Conservation (phyloP, 2,113 vertebrate genomes). For the Lanius ludovicianus region DNA sequence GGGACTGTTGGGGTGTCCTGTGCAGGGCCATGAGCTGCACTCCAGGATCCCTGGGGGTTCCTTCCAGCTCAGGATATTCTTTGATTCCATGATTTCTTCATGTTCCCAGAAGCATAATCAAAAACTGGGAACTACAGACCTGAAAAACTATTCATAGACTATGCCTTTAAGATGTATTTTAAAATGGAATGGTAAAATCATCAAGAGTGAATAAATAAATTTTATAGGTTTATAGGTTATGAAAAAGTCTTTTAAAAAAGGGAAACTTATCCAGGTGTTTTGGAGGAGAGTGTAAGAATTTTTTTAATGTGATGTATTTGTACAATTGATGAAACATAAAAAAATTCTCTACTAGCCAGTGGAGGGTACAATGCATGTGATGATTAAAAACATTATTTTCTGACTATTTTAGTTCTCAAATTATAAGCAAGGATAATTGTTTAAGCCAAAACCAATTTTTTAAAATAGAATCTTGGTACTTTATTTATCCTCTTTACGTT, state of each 20-base stretch:
- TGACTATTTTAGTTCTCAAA: not conserved
- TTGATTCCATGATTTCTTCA: not conserved
- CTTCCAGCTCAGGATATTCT: not conserved
- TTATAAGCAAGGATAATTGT: not conserved
- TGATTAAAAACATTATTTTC: not conserved
- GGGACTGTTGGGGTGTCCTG: not conserved
- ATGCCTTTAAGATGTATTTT: not conserved
- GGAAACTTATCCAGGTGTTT: not conserved
- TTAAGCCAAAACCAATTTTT: not conserved
- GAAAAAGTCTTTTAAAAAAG: not conserved
- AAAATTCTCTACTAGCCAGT: not conserved
- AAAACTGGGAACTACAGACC: not conserved
- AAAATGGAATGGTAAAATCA: not conserved
- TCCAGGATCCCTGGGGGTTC: too few species aligned
- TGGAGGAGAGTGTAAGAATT: not conserved
- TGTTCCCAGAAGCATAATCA: not conserved
- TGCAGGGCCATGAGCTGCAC: not conserved
- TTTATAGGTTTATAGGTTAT: not conserved
- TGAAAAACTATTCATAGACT: not conserved
- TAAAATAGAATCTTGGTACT: not conserved
- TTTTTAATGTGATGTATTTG: not conserved
- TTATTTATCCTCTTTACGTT: not conserved
- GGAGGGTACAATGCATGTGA: not conserved
- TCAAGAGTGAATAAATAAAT: not conserved
- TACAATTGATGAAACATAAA: conserved; percentile 35